A percentile compares a stretch with the other conserved stretches of the same genome.
Conservation (phyloP, 2,797 vertebrate species). For the Gastrophryne carolinensis region DNA sequence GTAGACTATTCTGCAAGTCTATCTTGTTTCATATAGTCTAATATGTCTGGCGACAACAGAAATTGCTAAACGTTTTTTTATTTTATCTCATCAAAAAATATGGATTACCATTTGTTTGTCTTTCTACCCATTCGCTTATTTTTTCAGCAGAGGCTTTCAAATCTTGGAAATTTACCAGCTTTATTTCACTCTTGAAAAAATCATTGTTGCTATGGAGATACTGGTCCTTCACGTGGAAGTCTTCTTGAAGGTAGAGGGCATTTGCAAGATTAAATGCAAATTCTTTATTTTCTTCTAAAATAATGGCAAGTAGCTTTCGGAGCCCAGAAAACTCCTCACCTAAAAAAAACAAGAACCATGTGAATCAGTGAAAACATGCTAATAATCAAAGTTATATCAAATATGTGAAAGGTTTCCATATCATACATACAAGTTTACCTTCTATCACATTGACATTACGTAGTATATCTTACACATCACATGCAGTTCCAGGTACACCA, state of each 20-base stretch:
- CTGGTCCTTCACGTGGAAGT: constrained; percentile 68
- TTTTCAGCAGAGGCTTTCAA: constrained; percentile 65
- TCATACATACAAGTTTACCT: not conserved
- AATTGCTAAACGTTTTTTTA: constrained; percentile 38
- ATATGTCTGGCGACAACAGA: constrained; percentile 2
- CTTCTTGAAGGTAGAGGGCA: constrained; percentile 76
- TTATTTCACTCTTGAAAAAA: constrained; percentile 68
- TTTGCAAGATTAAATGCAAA: constrained; percentile 73
- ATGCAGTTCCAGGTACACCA: not conserved
- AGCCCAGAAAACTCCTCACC: constrained; percentile 61
- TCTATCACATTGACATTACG: not conserved
- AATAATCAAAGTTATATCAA: constrained; percentile 54
- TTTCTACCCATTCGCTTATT: constrained; percentile 75
- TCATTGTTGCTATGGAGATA: constrained; percentile 76
- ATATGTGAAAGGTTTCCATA: constrained; percentile 14
- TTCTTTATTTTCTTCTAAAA: constrained; percentile 61
- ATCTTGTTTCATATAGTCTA: not conserved
- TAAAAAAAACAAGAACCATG: constrained; percentile 59
- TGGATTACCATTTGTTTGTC: constrained; percentile 75
- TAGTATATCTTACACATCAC: not conserved
- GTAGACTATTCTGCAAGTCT: not conserved
- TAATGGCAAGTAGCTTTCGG: constrained; percentile 64
- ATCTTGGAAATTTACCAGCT: constrained; percentile 75
- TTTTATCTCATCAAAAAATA: constrained; percentile 54
- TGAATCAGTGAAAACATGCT: constrained; percentile 52